Percentiles rank a stretch among this genome's conserved stretches.
These are phyloP conservation scores for Mormyrops attenuatus DNA, from an alignment of 2,797 vertebrate species.

Conservation along the genomic window DNA sequence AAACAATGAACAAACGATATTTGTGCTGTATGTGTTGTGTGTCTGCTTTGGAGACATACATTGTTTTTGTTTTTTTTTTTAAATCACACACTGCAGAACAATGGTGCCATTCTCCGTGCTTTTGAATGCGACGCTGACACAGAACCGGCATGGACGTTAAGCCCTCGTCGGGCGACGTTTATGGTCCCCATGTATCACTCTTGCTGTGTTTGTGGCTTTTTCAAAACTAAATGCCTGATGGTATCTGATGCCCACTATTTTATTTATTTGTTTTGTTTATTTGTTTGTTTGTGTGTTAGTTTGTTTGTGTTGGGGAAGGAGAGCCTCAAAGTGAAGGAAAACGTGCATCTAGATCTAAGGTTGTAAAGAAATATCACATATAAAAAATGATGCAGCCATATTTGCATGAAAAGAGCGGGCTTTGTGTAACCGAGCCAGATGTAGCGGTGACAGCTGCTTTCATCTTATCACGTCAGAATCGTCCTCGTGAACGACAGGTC, in stretches of 20 bases:
- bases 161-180: too few relatives aligned
- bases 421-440: background rate
- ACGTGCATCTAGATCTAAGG: background rate
- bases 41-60: constrained; percentile 47
- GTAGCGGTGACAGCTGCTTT: background rate
- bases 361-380: background rate
- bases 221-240: constrained; percentile 42
- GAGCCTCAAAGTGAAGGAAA: background rate
- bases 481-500: background rate
- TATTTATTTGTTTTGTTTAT: constrained; percentile 19
- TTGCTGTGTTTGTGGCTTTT: constrained; percentile 36
- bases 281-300: background rate
- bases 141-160: constrained; percentile 8
- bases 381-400: background rate
- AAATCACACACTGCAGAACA: constrained; percentile 47
- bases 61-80: constrained; percentile 31
- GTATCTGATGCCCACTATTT: constrained; percentile 25
- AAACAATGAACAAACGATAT: constrained; percentile 27
- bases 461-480: background rate
- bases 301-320: background rate
- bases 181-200: background rate
- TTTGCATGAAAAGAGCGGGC: background rate
- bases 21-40: constrained; percentile 37
- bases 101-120: constrained; percentile 36
- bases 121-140: constrained; percentile 13